Base-by-base conservation (phyloP, 2,113 vertebrate species). In the Neolamprologus longior region DNA sequence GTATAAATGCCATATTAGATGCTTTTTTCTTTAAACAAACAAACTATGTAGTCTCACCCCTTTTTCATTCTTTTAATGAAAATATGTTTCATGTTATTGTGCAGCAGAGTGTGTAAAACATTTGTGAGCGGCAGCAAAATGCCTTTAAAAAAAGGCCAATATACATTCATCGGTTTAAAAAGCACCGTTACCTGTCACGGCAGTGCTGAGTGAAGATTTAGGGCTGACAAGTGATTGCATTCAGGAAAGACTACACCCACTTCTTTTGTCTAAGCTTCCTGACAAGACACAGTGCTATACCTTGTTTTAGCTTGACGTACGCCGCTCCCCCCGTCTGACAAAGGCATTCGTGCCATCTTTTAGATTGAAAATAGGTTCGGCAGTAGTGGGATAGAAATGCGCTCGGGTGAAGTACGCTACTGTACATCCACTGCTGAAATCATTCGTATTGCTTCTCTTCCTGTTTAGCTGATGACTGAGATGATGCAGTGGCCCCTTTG, bases 221-320 rank as follows among this genome's bases (percentile, higher is more conserved):
- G 85, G 90, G 87, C 93, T 96, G 96, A 95, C 95, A 96, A 93
- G 94, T 96, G 95, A 96, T 96, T 95, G 95, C 91, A 94, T 93
- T 91, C 92, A 28, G 90, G 88, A 93, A 92, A 91, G 93, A 91
- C 93, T 93, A 93, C 94, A 95, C 95, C 95, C 92, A 92, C 83
- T 84, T 93, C 91, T 94, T 96, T 95, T 95, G 95, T 93, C 89
- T 93, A 80, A 63, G 91, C 81, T 91, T 90, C 87, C 88, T 91
- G 91, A 91, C 68, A 78, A 91, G 89, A 86, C 87, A 45, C 87
- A 40, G 76, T 1, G 82, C 82, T 92, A 79, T 86, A 91, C 88
- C 89, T 91, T 90, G 93, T 93, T 95, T 93, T 91, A 90, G 91
- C 89, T 89, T 93, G 90, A 92, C 92, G 78, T 82, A 76, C 54